A percentile compares a stretch with the other conserved stretches of the same genome.
phyloP scores from a whole-genome alignment of 2,888 invertebrate genomes.

The Diarsia rubi region DNA sequence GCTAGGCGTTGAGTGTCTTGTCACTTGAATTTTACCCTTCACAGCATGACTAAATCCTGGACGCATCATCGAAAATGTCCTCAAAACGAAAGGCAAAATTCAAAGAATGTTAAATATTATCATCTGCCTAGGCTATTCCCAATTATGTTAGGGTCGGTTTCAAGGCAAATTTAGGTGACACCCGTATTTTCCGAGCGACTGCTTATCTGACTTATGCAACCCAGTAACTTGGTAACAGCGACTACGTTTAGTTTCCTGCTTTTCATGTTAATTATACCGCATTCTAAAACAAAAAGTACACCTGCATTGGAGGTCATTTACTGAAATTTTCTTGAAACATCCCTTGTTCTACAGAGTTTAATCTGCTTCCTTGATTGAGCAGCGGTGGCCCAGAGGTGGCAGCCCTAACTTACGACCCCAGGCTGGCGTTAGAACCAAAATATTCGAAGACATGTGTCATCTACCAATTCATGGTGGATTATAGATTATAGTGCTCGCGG shows the following conservation, averaged over 20 bases:
- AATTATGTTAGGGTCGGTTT: background rate
- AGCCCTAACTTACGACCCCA: too few species aligned
- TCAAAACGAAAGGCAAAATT: background rate
- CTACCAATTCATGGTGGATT: too few species aligned
- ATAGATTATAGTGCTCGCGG: too few species aligned
- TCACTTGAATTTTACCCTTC: background rate
- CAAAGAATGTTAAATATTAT: background rate
- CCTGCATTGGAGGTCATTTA: too few species aligned
- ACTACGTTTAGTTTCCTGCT: background rate
- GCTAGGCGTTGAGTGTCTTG: background rate
- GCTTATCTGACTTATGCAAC: background rate
- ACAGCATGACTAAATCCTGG: background rate
- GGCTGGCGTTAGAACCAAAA: too few species aligned
- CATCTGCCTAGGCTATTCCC: background rate
- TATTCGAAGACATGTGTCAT: too few species aligned
- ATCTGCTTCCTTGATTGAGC: too few species aligned
- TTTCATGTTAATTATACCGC: background rate
- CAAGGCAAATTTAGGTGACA: background rate
- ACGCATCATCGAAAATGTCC: background rate
- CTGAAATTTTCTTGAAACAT: too few species aligned
- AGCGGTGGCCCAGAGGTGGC: too few species aligned
- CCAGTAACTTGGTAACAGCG: background rate
- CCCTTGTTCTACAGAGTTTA: too few species aligned
- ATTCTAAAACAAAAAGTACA: too few species aligned
- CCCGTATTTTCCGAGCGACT: background rate